Percentiles rank a stretch among this genome's conserved stretches.
These are phyloP conservation scores for Nemopilema nomurai DNA, from an alignment of 30 jellyfish, hydroid and myxozoan species.

Conservation along the genomic window DNA sequence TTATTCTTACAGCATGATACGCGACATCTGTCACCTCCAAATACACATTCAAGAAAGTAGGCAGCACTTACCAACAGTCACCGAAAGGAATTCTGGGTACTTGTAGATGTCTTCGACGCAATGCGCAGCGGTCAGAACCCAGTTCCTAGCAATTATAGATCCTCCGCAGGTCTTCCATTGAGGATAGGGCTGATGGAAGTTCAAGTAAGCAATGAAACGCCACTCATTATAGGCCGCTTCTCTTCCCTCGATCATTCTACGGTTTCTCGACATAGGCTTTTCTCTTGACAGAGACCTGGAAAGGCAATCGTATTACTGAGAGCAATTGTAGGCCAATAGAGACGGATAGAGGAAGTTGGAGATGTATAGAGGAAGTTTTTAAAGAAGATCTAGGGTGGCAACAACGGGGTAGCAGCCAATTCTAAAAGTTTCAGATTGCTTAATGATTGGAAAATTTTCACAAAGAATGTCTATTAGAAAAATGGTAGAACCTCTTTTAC, in stretches of 20 bases:
- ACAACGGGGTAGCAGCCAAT: too few species aligned
- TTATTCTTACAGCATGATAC: too few species aligned
- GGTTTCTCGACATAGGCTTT: not conserved
- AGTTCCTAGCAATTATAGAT: constrained; percentile 14
- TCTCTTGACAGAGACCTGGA: constrained; percentile 21
- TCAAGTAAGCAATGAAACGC: constrained; percentile 30
- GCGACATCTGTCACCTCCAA: too few species aligned
- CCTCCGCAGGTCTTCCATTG: constrained; percentile 55
- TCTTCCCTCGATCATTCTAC: constrained; percentile 40
- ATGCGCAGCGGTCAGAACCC: constrained; percentile 60
- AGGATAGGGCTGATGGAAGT: constrained; percentile 23
- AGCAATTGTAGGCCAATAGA: not conserved
- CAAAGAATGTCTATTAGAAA: too few species aligned
- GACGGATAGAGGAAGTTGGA: not conserved
- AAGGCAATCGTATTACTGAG: not conserved
- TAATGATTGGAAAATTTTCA: too few species aligned
- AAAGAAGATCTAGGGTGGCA: not conserved
- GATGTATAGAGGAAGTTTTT: not conserved
- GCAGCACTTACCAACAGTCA: constrained; percentile 55
- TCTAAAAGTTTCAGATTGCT: too few species aligned
- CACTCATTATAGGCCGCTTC: constrained; percentile 30
- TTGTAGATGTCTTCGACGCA: constrained; percentile 26
- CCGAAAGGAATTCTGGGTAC: constrained; percentile 16
- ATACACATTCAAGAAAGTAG: too few species aligned
- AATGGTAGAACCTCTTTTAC: too few species aligned